phyloP scores from a whole-genome alignment of 2,113 vertebrate genomes.

The Lycocorax pyrrhopterus region DNA sequence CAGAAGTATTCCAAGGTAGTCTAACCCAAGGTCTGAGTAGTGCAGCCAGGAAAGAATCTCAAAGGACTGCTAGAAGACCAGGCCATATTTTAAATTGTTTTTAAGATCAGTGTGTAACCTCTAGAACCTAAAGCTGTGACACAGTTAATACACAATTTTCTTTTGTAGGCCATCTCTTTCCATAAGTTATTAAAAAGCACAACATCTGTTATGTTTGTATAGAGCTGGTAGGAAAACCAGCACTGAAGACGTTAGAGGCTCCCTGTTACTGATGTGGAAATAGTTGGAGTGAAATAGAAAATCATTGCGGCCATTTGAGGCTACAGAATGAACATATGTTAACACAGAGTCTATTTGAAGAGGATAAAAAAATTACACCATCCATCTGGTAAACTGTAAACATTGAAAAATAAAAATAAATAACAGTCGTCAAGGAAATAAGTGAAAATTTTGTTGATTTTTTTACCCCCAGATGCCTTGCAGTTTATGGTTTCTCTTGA shows the following conservation, averaged over 20 bases:
- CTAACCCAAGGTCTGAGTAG: neutral
- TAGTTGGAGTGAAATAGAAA: neutral
- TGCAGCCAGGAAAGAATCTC: too few relatives aligned
- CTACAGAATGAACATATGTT: neutral
- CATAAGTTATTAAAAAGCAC: neutral
- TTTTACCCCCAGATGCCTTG: neutral
- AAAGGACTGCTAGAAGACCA: neutral
- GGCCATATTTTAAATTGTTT: neutral
- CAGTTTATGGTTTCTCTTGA: neutral
- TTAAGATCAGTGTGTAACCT: neutral
- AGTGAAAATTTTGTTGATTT: neutral
- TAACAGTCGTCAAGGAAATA: conserved; percentile 6
- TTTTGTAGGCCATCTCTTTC: neutral
- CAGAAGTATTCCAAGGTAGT: neutral
- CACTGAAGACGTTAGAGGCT: neutral
- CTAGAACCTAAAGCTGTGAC: neutral
- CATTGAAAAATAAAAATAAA: neutral
- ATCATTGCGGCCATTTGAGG: neutral
- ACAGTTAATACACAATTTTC: neutral
- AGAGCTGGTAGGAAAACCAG: neutral
- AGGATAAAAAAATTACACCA: neutral
- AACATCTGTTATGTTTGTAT: neutral
- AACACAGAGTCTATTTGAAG: neutral
- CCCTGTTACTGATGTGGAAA: neutral
- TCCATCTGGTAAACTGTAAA: conserved; percentile 17